Base-by-base conservation (phyloP, 2,888 invertebrate genomes). In the Leucophenga maculata region DNA sequence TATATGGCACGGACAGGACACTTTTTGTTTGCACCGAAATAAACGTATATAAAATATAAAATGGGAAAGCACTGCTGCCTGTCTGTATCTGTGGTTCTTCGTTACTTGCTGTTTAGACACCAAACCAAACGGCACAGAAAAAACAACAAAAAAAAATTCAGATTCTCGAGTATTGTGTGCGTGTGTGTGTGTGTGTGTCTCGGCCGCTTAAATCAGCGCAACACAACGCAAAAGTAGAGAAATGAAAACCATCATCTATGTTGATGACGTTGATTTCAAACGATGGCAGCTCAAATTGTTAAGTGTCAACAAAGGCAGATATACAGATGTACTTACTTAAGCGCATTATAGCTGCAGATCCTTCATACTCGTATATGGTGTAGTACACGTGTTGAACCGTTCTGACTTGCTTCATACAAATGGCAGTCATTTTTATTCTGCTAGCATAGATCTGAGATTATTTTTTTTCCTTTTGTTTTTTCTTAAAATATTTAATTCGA, bases 401-500 rank as follows among this genome's bases (percentile, higher is more conserved):
- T 76, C 78, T 78, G 76, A 72, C 80, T 80, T 82, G 82, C 78
- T 77, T 76, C 78, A 78, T 80, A 83, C 83, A 81, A 83, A 81
- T 81, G 26, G 9, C 11, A 14, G 9, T 22, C 22, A 22, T 14
- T 55, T 22, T 55, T 22, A 22, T 9, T 55, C 55, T 0, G 6
- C 11, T 52, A 16, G 14, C 9, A 16, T 18, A 18, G 16, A 6
- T 3, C 76, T 69, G 48, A 22, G 26, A 26, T 26, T 26, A 3
- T 3, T 48, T 48, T 48, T 64, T 48, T 46, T 64, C n/a, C n/a
- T 11, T 16, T 13, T 26, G 48, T 14, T 9, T 13, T 22, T 82
- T 78, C 83, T 11, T 39, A 83, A 78, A 82, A 78, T 79, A 83
- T 81, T 81, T 81, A 83, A 83, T 82, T 78, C 76, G 72, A 11